These are phyloP conservation scores for Tenualosa thibaudeaui DNA, from an alignment of 2,797 vertebrate genomes.

Conservation along the genomic window DNA sequence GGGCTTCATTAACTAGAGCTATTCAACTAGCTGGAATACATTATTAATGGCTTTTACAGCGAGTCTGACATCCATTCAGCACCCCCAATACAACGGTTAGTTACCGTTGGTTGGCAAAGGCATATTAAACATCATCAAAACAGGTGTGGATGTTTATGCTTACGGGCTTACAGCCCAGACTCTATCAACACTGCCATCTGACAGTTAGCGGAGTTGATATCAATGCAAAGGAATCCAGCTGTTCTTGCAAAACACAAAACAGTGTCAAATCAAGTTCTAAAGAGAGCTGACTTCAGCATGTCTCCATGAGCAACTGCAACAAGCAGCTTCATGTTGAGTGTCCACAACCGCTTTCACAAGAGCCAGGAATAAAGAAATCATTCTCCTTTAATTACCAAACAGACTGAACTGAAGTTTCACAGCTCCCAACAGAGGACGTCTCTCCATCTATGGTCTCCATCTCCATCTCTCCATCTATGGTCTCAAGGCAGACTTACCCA, in stretches of 20 bases:
- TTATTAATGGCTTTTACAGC: background rate
- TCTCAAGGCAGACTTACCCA: constrained; percentile 54
- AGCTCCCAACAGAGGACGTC: background rate
- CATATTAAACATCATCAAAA: background rate
- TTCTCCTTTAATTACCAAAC: background rate
- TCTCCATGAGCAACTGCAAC: background rate
- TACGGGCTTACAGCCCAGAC: background rate
- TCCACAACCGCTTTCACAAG: background rate
- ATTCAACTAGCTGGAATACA: background rate
- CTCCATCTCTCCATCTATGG: background rate
- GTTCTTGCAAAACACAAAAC: background rate
- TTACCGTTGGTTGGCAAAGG: too few relatives aligned
- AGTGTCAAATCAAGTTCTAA: background rate
- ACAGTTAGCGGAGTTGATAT: background rate
- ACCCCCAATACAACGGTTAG: background rate
- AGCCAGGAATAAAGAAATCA: background rate
- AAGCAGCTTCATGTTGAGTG: background rate
- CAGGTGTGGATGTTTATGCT: background rate
- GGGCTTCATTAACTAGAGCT: background rate
- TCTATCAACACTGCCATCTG: background rate
- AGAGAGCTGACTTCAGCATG: background rate
- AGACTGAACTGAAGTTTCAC: too few relatives aligned
- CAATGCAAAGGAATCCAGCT: background rate
- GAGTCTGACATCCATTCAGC: background rate
- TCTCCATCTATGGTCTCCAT: background rate